Base-by-base conservation (phyloP, 35 echinoderm and acorn worm species). In the Patiria miniata region DNA sequence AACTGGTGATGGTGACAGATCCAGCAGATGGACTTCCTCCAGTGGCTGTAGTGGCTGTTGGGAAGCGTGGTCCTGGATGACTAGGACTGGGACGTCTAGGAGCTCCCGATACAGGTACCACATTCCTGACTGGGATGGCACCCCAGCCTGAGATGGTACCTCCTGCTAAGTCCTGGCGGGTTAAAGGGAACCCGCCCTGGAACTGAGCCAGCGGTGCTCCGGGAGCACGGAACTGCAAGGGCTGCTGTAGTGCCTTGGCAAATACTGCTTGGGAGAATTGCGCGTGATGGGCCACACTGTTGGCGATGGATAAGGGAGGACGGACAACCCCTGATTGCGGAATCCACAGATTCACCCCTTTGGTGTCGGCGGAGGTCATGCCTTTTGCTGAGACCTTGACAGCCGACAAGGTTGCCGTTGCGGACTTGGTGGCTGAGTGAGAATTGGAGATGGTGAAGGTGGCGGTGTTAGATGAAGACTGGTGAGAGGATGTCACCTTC, bases 361-460 rank as follows among this genome's bases (percentile, higher is more conserved):
- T 69, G 1, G 59, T 29, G 47, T 26, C 65, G 22, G 33, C 26
- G 21, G 37, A 39, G n/a, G 16, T 47, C 39, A 30, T 50, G 6
- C 40, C 32, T 23, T 77, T 30, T 19, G 10, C 68, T 1, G 83
- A 65, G 4, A 52, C 83, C 59, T 86, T 69, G 68, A 80, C 38
- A 3, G 38, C 69, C 2, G 86, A 52, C 36, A 52, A 57, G 80
- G 69, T 78, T 30, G 89, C 81, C 23, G 40, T 58, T 34, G 52
- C 61, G 3, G 39, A 65, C 26, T 76, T 85, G 29, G 85, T 33
- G 17, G 86, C 65, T 52, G 79, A 83, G 61, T 86, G 77, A 6
- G 85, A 83, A 42, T 61, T 87, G 33, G 89, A 79, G 2, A 90
- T 52, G 55, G 87, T 77, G 85, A 88, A 88, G 53, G 82, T 90